Evolutionary conservation across 2,888 invertebrate genomes (phyloP).

Genomic region (Neoascia interrupta): DNA sequence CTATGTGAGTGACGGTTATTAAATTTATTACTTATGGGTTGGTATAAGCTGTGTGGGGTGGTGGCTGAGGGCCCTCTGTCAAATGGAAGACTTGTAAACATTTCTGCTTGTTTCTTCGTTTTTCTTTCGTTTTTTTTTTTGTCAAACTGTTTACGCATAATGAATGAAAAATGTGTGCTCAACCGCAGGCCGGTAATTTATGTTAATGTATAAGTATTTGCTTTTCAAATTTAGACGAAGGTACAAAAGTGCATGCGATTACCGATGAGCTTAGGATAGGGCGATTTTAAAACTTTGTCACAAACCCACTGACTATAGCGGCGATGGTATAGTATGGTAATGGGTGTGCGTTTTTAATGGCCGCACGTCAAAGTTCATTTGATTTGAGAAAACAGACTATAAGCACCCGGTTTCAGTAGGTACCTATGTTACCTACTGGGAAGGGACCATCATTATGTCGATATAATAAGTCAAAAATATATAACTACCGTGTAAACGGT

Average conservation of each 20-base stretch:
- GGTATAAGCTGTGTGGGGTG: no score
- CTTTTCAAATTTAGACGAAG: slow-evolving; percentile 53
- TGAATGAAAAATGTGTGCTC: slow-evolving; percentile 32
- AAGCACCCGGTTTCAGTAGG: no score
- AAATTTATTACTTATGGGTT: slow-evolving; percentile 12
- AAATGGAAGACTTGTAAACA: slow-evolving; percentile 19
- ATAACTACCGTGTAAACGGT: no score
- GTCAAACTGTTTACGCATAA: slow-evolving; percentile 30
- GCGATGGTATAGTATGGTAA: no score
- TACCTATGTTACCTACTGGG: no score
- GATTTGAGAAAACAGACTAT: no score
- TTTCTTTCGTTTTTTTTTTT: slow-evolving; percentile 2
- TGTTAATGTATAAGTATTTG: slow-evolving; percentile 49
- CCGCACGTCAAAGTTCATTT: no score
- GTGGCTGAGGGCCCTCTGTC: slow-evolving; percentile 23
- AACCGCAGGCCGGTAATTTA: slow-evolving; percentile 37
- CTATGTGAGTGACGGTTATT: slow-evolving; percentile 14
- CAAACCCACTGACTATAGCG: no score
- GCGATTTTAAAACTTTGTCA: neutral
- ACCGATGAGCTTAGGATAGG: slow-evolving; percentile 1
- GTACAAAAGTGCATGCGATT: slow-evolving; percentile 30
- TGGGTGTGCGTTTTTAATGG: no score
- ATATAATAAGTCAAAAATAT: no score
- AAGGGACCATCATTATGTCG: no score
- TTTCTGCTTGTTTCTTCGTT: slow-evolving; percentile 31